Conservation (phyloP, 2,797 vertebrate species). For the Peromyscus melanophrys region DNA sequence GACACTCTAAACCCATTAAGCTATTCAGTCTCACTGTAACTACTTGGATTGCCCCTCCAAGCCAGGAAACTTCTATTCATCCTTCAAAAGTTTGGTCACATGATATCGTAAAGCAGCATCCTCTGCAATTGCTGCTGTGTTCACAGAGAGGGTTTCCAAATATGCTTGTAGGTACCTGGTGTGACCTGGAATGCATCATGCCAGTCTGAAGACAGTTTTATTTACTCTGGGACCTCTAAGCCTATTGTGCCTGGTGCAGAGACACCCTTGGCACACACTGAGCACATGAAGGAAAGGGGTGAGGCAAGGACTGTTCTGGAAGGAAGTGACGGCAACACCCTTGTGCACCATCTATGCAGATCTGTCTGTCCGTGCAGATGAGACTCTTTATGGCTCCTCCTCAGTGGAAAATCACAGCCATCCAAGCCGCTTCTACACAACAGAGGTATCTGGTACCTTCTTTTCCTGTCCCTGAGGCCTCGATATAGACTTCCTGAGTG, state of each 20-base stretch:
- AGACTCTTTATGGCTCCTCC: background rate
- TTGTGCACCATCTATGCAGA: background rate
- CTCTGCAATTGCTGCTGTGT: background rate
- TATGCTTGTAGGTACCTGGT: background rate
- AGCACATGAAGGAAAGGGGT: background rate
- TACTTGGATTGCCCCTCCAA: background rate
- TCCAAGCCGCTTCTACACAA: background rate
- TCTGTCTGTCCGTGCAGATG: background rate
- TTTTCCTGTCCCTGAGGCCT: background rate
- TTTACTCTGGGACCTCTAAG: background rate
- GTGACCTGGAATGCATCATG: background rate
- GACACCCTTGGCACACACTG: background rate
- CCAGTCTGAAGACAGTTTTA: background rate
- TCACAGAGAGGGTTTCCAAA: background rate
- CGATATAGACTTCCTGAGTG: background rate
- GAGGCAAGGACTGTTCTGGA: background rate
- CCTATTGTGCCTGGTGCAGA: background rate
- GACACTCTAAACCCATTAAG: background rate
- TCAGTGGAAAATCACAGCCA: background rate
- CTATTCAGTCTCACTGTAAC: background rate
- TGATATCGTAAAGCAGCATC: background rate
- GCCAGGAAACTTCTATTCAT: conserved; percentile 39
- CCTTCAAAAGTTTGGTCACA: background rate
- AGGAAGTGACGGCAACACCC: background rate
- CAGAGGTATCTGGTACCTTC: background rate